Percentiles rank a stretch among this genome's conserved stretches.
These are phyloP conservation scores for Picus viridis DNA, from an alignment of 2,797 vertebrate species.

Conservation along the genomic window DNA sequence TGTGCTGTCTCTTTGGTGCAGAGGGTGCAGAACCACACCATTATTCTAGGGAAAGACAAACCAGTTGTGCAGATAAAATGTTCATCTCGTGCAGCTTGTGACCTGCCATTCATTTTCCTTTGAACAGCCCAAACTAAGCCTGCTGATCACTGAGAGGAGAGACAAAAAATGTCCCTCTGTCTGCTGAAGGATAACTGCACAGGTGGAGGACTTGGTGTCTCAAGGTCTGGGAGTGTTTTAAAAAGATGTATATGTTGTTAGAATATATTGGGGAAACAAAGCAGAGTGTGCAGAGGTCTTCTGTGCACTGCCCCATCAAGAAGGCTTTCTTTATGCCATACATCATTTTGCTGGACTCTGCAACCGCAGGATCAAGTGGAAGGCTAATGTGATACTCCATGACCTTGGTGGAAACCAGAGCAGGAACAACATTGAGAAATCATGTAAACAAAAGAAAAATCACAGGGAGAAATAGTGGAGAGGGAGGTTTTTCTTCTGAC, in stretches of 20 bases:
- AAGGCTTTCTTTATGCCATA: neutral
- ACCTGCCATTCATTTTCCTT: neutral
- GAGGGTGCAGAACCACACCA: neutral
- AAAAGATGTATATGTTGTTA: neutral
- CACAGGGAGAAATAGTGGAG: neutral
- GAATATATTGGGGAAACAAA: neutral
- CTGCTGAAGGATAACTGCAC: neutral
- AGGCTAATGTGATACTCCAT: neutral
- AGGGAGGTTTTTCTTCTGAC: neutral
- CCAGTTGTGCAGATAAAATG: neutral
- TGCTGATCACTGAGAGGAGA: neutral
- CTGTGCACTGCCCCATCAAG: neutral
- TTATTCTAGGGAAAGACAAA: neutral
- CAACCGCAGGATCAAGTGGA: neutral
- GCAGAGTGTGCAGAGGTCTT: neutral
- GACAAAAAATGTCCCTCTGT: neutral
- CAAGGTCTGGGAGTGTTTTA: neutral
- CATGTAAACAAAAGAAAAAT: neutral
- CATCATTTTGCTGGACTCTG: neutral
- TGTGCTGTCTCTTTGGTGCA: neutral
- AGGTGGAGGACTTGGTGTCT: neutral
- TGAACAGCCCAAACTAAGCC: neutral
- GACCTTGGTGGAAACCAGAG: neutral
- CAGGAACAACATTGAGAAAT: neutral
- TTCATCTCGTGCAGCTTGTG: neutral